These are phyloP conservation scores for Octonoba sinensis DNA, from an alignment of 2,888 invertebrate species.

Conservation along the genomic window DNA sequence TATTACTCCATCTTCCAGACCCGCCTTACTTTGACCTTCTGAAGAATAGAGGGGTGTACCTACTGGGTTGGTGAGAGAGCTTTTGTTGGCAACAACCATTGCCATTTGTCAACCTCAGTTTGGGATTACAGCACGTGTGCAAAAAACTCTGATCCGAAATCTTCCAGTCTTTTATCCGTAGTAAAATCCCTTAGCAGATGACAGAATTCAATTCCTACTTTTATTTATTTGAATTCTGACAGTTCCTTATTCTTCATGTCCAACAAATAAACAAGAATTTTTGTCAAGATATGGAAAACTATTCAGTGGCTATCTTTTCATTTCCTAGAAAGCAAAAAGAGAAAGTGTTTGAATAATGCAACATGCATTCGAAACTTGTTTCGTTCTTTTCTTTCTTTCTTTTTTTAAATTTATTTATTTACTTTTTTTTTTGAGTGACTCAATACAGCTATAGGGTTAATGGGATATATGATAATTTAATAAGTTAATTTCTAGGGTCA, in stretches of 20 bases:
- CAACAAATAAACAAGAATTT: not conserved
- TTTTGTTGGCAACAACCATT: conserved; percentile 14
- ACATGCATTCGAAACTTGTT: too few species aligned
- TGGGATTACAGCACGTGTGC: conserved; percentile 5
- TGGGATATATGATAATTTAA: not conserved
- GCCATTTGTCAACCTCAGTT: conserved; percentile 15
- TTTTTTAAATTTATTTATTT: too few species aligned
- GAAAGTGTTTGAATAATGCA: too few species aligned
- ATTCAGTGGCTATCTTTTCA: too few species aligned
- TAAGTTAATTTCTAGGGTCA: not conserved
- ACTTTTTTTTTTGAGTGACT: too few species aligned
- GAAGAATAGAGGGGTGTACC: not conserved
- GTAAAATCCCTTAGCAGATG: too few species aligned
- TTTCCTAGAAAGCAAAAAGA: too few species aligned
- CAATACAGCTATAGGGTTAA: too few species aligned
- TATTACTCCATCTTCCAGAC: conserved; percentile 9
- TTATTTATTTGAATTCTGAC: too few species aligned
- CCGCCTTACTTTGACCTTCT: conserved; percentile 6
- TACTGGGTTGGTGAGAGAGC: not conserved
- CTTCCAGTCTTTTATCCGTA: not conserved
- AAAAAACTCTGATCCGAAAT: conserved; percentile 13
- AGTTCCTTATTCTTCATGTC: too few species aligned
- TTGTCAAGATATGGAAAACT: not conserved
- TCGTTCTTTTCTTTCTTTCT: too few species aligned
- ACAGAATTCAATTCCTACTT: too few species aligned